Conservation (phyloP, 2,113 vertebrate species). For the Capreolus pygargus region DNA sequence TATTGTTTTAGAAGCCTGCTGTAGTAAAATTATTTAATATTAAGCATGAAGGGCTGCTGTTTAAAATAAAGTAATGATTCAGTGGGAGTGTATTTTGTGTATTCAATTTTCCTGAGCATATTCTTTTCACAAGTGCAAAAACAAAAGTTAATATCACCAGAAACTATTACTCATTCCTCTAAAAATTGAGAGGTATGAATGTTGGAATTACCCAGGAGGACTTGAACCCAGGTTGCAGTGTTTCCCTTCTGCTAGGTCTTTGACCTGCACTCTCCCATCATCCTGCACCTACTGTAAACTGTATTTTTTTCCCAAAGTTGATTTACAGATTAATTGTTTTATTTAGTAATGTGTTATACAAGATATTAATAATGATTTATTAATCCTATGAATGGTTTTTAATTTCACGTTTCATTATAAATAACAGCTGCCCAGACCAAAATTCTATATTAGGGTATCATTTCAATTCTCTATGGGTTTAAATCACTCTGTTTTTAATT, state of each 20-base stretch:
- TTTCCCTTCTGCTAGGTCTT: not conserved
- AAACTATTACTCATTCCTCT: not conserved
- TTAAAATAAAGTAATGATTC: not conserved
- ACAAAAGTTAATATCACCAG: not conserved
- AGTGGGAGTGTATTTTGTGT: not conserved
- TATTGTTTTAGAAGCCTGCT: not conserved
- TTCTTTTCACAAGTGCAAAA: not conserved
- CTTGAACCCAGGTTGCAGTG: accelerated
- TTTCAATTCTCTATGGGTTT: not conserved
- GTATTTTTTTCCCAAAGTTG: not conserved
- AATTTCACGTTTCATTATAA: not conserved
- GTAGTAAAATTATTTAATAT: not conserved
- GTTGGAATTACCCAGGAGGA: accelerated
- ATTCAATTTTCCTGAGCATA: not conserved
- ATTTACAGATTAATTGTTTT: not conserved
- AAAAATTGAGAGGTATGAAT: not conserved
- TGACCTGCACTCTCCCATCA: accelerated
- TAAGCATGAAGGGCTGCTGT: not conserved
- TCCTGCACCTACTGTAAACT: not conserved
- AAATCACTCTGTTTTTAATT: not conserved
- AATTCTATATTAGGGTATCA: not conserved
- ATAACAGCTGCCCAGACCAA: not conserved
- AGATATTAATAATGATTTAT: not conserved
- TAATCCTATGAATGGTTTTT: not conserved
- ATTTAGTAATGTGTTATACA: not conserved